Evolutionary conservation across 2,797 vertebrate species (phyloP).

Genomic region (Gallirallus australis): DNA sequence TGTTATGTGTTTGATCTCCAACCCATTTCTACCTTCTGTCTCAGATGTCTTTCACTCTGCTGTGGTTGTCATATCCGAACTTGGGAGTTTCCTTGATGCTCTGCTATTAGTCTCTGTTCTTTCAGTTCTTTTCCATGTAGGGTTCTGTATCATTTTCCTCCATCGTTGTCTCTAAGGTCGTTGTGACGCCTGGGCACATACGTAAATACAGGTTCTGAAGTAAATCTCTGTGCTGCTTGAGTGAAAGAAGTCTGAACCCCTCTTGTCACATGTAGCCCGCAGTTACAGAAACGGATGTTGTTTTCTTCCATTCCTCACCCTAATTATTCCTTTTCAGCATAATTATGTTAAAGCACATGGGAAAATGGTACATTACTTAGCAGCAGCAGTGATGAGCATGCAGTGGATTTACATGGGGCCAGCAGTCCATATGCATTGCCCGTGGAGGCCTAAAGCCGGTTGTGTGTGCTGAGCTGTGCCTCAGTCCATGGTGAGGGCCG

Average conservation of each 20-base stretch:
- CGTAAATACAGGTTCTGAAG: neutral
- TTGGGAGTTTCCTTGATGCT: neutral
- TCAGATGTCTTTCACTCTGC: neutral
- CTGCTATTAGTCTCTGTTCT: neutral
- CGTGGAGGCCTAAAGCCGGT: neutral
- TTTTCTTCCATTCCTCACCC: neutral
- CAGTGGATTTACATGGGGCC: neutral
- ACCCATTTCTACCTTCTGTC: neutral
- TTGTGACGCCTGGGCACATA: neutral
- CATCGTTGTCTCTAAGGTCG: neutral
- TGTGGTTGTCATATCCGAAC: neutral
- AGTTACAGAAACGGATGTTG: neutral
- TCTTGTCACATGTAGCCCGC: neutral
- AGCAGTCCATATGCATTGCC: neutral
- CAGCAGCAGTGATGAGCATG: neutral
- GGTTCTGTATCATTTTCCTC: neutral
- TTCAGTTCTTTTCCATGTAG: neutral
- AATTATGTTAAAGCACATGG: neutral
- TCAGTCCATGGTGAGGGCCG: neutral
- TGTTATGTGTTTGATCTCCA: neutral
- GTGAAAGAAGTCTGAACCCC: neutral
- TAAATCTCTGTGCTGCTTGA: neutral
- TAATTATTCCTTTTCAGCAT: neutral
- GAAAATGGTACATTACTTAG: neutral
- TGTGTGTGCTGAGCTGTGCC: neutral